phyloP scores from a whole-genome alignment of 1,140 invertebrate species.

The Tetramorium alpestre region DNA sequence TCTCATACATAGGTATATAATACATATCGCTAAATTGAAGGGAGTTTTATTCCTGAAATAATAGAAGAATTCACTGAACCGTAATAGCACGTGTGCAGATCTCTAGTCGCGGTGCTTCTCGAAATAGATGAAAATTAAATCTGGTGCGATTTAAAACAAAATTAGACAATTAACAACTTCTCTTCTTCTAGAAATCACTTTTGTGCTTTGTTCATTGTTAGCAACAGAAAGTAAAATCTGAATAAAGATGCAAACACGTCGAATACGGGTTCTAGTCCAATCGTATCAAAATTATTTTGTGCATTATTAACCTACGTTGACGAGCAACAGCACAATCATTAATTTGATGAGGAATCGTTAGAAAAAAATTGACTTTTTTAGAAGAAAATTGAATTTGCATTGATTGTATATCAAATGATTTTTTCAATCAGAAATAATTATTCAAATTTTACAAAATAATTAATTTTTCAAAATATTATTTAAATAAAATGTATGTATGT shows the following conservation, averaged over 20 bases:
- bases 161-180: conserved; percentile 43
- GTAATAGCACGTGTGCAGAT: neutral
- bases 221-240: conserved; percentile 21
- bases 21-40: conserved; percentile 51
- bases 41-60: conserved; percentile 56
- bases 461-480: neutral
- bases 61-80: conserved; percentile 60
- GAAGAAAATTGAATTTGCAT: neutral
- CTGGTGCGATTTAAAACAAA: conserved; percentile 46
- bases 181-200: neutral
- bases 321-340: neutral
- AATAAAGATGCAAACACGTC: neutral
- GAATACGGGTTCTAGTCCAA: neutral
- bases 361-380: neutral
- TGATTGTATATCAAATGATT: neutral
- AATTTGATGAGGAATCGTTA: conserved; percentile 11
- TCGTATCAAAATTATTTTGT: conserved; percentile 3
- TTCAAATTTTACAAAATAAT: neutral
- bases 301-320: neutral
- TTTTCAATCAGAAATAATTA: neutral
- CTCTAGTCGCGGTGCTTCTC: neutral
- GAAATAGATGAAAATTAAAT: conserved; percentile 3
- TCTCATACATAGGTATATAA: conserved; percentile 21
- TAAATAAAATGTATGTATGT: neutral
- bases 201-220: conserved; percentile 19